Conservation (phyloP, 2,888 invertebrate species). For the Yponomeuta cagnagella region DNA sequence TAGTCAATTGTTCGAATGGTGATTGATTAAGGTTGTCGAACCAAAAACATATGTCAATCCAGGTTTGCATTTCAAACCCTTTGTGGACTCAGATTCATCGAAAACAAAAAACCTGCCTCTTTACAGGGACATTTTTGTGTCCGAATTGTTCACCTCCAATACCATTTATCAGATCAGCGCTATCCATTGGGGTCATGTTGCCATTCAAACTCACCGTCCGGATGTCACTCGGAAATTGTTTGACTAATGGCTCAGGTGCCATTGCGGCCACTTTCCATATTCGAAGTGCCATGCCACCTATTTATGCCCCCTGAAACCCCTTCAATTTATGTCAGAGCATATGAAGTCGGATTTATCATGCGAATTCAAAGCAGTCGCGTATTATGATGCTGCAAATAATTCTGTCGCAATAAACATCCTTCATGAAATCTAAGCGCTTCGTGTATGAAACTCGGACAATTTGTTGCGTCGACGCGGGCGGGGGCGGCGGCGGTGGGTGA, state of each 20-base stretch:
- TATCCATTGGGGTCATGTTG: conserved; percentile 7
- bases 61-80: not conserved
- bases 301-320: not conserved
- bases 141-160: not conserved
- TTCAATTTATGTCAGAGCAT: not conserved
- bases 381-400: not conserved
- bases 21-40: not conserved
- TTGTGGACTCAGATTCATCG: not conserved
- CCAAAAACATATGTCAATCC: not conserved
- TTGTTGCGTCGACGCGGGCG: conserved; percentile 50
- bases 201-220: conserved; percentile 18
- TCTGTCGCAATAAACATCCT: conserved; percentile 10
- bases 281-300: conserved; percentile 31
- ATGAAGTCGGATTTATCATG: conserved; percentile 1
- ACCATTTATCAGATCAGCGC: conserved; percentile 2
- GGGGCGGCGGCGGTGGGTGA: conserved; percentile 16
- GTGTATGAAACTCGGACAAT: conserved; percentile 49
- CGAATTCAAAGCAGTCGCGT: not conserved
- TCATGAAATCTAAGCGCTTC: conserved; percentile 21
- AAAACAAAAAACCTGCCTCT: not conserved
- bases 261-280: conserved; percentile 42
- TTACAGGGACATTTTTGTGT: not conserved
- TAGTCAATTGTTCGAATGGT: not conserved
- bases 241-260: conserved; percentile 50
- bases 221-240: conserved; percentile 48